Evolutionary conservation across 2,113 vertebrate species (phyloP), one percentile per base, ranked within the genome.

Genomic region (Cyanistes caeruleus): DNA sequence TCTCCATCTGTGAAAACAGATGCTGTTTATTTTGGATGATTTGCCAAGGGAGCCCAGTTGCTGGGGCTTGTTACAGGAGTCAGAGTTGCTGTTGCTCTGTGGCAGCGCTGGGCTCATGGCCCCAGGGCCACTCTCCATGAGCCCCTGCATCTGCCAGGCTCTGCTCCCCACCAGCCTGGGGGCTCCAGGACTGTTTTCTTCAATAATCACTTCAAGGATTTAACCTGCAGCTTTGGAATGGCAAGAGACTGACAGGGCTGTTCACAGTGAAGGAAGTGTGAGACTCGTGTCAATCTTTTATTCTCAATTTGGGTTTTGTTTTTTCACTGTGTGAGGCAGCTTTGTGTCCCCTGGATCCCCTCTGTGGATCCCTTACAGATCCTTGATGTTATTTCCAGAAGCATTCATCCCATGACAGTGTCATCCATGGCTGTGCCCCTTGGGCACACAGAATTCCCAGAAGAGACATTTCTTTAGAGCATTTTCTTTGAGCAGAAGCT

Each of bases 1-100:
- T 93, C 95, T 95, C 96, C 96, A 97, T 97, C 95, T 97, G 95
- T 96, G 96, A 49, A 96, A 97, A 94, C 96, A 97, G 95, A 94
- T 97, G 96, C 95, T 97, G 95, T 94, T 96, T 95, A 72, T 95
- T 96, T 97, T 96, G 95, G 93, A 76, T 86, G 92, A 92, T 97
- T 96, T 95, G 92, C 93, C 96, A 89, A 58, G 95, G 92, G 96
- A 96, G 92, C 84, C 95, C 95, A 37, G 49, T 93, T 94, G 93
- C 92, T 49, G 88, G 92, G 92, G 92, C 93, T 94, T 84, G 83
- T 93, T 94, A 3, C 16, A 22, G 80, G 92, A 96, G 93, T 60
- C 95, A 55, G 58, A 60, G 96, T 52, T 72, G 88, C 86, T 87
- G 73, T 7, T 79, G 92, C 79, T 93, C 82, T 1, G 2, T 73